These are phyloP conservation scores for Bovichtus diacanthus DNA, from an alignment of 2,797 vertebrate genomes.

Conservation along the genomic window DNA sequence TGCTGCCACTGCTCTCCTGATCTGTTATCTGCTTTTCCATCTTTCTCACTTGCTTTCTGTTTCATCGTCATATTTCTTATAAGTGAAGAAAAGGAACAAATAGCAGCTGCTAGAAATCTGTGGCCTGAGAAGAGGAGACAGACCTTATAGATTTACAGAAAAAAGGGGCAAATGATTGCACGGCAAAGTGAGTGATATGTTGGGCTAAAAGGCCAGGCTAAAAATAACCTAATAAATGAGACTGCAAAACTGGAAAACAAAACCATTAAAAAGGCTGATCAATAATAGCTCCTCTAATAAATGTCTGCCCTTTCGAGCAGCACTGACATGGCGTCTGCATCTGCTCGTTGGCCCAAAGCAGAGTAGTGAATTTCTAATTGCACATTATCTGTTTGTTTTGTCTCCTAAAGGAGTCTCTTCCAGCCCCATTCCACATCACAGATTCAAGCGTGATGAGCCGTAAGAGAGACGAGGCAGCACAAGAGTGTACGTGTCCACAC, in stretches of 20 bases:
- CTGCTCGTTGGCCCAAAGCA: constrained; percentile 17
- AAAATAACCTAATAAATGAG: constrained; percentile 44
- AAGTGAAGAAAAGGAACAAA: constrained; percentile 3
- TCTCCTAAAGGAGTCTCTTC: constrained; percentile 32
- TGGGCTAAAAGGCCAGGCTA: constrained; percentile 12
- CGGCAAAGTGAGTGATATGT: not conserved
- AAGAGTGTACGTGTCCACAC: constrained; percentile 16
- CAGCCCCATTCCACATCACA: constrained; percentile 30
- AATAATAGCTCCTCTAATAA: constrained; percentile 20
- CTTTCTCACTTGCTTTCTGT: constrained; percentile 46
- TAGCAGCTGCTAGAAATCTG: constrained; percentile 14
- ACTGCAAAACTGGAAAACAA: constrained; percentile 40
- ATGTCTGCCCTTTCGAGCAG: constrained; percentile 19
- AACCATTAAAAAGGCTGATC: constrained; percentile 40
- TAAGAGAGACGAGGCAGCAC: constrained; percentile 21
- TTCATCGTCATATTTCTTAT: not conserved
- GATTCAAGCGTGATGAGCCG: constrained; percentile 39
- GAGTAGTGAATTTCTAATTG: constrained; percentile 27
- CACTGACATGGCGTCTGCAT: constrained; percentile 13
- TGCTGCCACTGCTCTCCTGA: constrained; percentile 54
- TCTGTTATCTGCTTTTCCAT: constrained; percentile 70
- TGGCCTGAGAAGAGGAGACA: constrained; percentile 7
- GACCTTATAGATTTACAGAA: not conserved
- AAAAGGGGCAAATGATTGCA: not conserved
- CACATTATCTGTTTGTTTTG: constrained; percentile 33